These are phyloP conservation scores for Hippocampus guttulatus DNA, from an alignment of 2,113 vertebrate species.

Conservation along the genomic window DNA sequence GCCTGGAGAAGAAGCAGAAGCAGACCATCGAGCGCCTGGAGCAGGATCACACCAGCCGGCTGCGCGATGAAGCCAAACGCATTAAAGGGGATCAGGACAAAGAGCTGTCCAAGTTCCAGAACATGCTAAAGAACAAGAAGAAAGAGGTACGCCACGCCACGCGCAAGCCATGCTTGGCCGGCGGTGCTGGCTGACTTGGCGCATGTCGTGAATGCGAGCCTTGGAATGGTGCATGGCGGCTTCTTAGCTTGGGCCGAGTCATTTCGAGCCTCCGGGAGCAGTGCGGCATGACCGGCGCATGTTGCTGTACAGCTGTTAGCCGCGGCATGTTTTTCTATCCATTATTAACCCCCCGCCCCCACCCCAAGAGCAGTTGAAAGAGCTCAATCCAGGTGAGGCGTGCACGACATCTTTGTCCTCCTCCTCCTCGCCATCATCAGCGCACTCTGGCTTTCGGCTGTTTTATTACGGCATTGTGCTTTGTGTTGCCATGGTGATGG, in stretches of 20 bases:
- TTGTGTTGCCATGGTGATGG: constrained; percentile 8
- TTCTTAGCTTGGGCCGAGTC: constrained; percentile 8
- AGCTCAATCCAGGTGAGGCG: constrained; percentile 1
- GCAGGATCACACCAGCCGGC: constrained; percentile 91
- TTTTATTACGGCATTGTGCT: constrained; percentile 21
- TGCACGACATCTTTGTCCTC: not conserved
- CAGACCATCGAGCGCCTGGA: constrained; percentile 96
- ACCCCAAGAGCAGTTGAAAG: constrained; percentile 15
- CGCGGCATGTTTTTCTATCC: constrained; percentile 40
- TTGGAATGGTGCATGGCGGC: constrained; percentile 24
- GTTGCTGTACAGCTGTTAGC: constrained; percentile 16
- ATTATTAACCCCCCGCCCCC: constrained; percentile 39
- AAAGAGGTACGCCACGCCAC: constrained; percentile 82
- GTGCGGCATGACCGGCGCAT: constrained; percentile 14
- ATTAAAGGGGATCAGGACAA: constrained; percentile 98
- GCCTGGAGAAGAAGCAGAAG: constrained; percentile 96
- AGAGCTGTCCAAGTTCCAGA: constrained; percentile 96
- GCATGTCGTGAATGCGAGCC: constrained; percentile 17
- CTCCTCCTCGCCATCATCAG: not conserved
- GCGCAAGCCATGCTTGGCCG: not conserved
- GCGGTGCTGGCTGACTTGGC: not conserved
- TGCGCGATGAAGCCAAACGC: constrained; percentile 92
- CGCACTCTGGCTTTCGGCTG: constrained; percentile 16
- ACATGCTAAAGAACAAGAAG: constrained; percentile 90
- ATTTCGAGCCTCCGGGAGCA: constrained; percentile 25